Conservation (phyloP, 2,888 invertebrate genomes). For the Pollenia amentaria region DNA sequence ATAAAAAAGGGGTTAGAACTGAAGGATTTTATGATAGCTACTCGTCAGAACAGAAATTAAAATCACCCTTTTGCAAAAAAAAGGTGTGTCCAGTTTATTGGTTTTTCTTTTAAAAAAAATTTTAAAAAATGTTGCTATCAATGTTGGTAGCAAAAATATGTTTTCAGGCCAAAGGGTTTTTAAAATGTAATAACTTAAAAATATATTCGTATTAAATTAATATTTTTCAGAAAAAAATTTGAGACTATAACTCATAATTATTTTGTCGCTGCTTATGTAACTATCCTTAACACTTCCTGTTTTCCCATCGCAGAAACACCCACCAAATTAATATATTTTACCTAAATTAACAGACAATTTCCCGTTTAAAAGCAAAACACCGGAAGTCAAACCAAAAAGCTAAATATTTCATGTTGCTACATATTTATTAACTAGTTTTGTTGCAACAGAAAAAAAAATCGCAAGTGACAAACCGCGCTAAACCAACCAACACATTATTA, state of each 20-base stretch:
- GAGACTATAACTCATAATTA: conserved; percentile 62
- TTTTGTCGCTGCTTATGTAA: conserved; percentile 27
- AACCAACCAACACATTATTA: conserved; percentile 52
- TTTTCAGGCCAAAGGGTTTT: not conserved
- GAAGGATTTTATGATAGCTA: conserved; percentile 47
- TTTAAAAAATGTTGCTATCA: conserved; percentile 32
- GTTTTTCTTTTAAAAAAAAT: conserved; percentile 38
- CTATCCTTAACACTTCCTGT: conserved; percentile 67
- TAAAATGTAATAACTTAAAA: not conserved
- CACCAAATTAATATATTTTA: conserved; percentile 63
- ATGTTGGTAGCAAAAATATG: no score
- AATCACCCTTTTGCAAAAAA: conserved; percentile 22
- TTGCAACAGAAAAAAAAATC: conserved; percentile 57
- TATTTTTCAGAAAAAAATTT: not conserved
- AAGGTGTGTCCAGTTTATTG: conserved; percentile 71
- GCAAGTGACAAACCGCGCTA: conserved; percentile 76
- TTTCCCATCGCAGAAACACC: conserved; percentile 63
- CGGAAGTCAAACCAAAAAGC: conserved; percentile 66
- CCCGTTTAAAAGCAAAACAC: conserved; percentile 52
- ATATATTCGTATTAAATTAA: not conserved
- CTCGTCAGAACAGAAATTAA: conserved; percentile 17
- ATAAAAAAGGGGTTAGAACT: conserved; percentile 45
- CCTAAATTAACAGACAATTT: conserved; percentile 58
- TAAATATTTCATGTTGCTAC: conserved; percentile 12
- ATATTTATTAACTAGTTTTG: not conserved